phyloP scores from a whole-genome alignment of 2,113 vertebrate genomes.

The Mesoclemmys tuberculata region DNA sequence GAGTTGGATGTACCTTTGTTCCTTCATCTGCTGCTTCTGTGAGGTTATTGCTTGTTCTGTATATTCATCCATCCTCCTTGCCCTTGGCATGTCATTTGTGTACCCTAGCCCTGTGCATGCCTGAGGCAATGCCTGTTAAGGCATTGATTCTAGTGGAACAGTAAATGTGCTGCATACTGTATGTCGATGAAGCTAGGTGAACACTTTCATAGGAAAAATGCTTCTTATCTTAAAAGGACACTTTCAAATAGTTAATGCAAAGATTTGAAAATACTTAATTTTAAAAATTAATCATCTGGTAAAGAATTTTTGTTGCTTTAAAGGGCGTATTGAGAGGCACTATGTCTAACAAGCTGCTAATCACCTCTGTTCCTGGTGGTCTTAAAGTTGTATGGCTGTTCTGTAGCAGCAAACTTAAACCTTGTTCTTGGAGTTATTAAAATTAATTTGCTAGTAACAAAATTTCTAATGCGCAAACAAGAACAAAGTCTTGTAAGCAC shows the following conservation, averaged over 20 bases:
- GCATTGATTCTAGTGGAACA: conserved; percentile 1
- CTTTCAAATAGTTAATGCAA: neutral
- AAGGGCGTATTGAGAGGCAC: neutral
- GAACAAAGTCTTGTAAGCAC: neutral
- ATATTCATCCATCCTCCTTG: conserved; percentile 3
- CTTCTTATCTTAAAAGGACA: neutral
- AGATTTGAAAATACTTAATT: neutral
- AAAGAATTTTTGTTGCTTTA: neutral
- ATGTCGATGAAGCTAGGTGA: neutral
- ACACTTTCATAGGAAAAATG: neutral
- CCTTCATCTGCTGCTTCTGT: neutral
- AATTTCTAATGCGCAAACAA: neutral
- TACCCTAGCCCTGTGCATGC: neutral
- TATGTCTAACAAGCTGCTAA: neutral
- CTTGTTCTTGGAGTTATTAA: neutral
- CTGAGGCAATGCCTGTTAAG: neutral
- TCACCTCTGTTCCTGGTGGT: neutral
- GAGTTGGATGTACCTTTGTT: neutral
- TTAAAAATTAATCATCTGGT: neutral
- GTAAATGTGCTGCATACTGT: neutral
- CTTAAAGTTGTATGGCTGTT: neutral
- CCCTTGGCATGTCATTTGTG: conserved; percentile 25
- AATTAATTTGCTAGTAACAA: neutral
- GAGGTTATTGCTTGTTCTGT: conserved; percentile 4
- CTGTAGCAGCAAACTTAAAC: neutral